Evolutionary conservation across 2,888 invertebrate genomes (phyloP), one percentile per base, ranked within the genome.

Genomic region (Altica lythri): DNA sequence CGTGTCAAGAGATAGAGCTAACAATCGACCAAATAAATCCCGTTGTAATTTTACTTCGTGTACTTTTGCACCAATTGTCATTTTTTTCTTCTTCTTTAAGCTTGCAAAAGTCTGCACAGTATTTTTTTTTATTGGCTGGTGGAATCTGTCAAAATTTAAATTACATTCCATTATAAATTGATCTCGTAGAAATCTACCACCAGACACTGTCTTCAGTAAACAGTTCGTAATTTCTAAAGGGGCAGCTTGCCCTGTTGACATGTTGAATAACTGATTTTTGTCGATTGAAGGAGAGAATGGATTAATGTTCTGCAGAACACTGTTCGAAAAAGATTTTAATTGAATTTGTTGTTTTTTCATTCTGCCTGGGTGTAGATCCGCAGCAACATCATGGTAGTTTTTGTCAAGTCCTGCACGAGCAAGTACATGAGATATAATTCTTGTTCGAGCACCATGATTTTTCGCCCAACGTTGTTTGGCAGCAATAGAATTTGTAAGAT

Each of bases 391-490:
- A 47, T 62, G 51, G 13, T 53, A 13, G 44, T 34, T 47, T 35
- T 22, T 47, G 35, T 35, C 35, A 35, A 45, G 47, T 22, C 47
- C 29, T 34, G 43, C 35, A 47, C 53, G 32, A 47, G 32, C 61
- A n/a, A 42, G 52, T 34, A 35, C 59, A 40, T 62, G 55, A 38
- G 61, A 52, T 8, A 66, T 60, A 8, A 63, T 50, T 35, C 25
- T 25, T 16, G 62, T 51, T 54, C 61, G 40, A 14, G 57, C 25
- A 16, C 50, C 50, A 51, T 66, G 61, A 37, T 42, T 66, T 48
- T 37, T 44, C 74, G 43, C 34, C 63, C 61, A 70, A 25, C 68
- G 48, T 59, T 68, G 67, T 18, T 68, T 59, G 55, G 66, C 54
- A 14, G 48, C 6, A 13, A 55, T 49, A 16, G 57, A 22, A 22